These are phyloP conservation scores for Erebia epiphron DNA, from an alignment of 2,888 invertebrate genomes.

Conservation along the genomic window DNA sequence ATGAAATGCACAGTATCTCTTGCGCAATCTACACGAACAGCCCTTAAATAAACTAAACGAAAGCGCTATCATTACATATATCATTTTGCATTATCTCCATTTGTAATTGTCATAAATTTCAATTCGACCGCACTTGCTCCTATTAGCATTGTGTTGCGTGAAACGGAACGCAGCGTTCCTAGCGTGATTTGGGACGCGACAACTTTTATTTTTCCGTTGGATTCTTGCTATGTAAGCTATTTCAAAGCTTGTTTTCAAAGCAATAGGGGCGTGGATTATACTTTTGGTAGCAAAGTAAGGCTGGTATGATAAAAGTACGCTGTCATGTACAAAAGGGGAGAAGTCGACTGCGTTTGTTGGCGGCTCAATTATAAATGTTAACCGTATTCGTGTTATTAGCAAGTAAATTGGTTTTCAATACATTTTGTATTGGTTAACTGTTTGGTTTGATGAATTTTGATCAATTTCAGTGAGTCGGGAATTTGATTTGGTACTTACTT, in stretches of 20 bases:
- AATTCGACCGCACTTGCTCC: slow-evolving; percentile 62
- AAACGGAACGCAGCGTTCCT: slow-evolving; percentile 58
- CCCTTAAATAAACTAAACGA: slow-evolving; percentile 28
- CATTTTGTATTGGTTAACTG: slow-evolving; percentile 18
- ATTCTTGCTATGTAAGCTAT: neutral
- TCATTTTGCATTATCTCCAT: slow-evolving; percentile 45
- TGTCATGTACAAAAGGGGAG: slow-evolving; percentile 58
- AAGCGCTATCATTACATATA: slow-evolving; percentile 38
- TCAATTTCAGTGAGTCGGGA: slow-evolving; percentile 2
- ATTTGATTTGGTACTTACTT: neutral
- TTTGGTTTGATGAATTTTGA: slow-evolving; percentile 11
- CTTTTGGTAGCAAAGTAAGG: slow-evolving; percentile 24
- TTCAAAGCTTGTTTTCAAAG: slow-evolving; percentile 30
- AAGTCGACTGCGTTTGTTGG: slow-evolving; percentile 46
- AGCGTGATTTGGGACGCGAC: slow-evolving; percentile 69
- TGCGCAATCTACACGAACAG: slow-evolving; percentile 22
- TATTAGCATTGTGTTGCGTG: slow-evolving; percentile 70
- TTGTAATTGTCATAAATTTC: slow-evolving; percentile 69
- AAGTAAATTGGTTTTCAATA: slow-evolving; percentile 28
- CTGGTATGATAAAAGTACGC: slow-evolving; percentile 48
- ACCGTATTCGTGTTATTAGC: slow-evolving; percentile 51
- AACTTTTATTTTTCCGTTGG: slow-evolving; percentile 39
- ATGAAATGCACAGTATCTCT: slow-evolving; percentile 15
- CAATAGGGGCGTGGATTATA: slow-evolving; percentile 10
- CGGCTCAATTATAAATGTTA: slow-evolving; percentile 64